These are phyloP conservation scores for Apostichopus californicus DNA, from an alignment of 35 echinoderm and acorn worm genomes.

Conservation along the genomic window DNA sequence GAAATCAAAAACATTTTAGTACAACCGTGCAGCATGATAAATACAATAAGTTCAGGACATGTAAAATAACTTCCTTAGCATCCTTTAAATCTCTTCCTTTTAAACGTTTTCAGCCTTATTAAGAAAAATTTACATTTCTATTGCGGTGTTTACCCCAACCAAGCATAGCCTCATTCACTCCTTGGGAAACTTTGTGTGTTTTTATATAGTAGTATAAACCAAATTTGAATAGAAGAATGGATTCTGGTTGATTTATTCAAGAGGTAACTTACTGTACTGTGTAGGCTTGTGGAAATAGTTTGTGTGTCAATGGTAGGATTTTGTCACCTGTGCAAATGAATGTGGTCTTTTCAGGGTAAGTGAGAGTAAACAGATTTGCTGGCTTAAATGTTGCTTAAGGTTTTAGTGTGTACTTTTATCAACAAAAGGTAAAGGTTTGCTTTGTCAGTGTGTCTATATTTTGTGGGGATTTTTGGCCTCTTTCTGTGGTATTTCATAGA, in stretches of 20 bases:
- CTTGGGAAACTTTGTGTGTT: no score
- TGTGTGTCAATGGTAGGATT: slow-evolving; percentile 4
- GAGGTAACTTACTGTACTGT: slow-evolving; percentile 5
- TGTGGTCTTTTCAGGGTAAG: not conserved
- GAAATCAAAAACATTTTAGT: no score
- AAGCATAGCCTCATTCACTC: not conserved
- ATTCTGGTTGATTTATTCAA: not conserved
- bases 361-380: slow-evolving; percentile 5
- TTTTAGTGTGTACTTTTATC: not conserved
- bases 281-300: not conserved
- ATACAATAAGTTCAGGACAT: no score
- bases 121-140: not conserved
- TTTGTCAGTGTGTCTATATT: not conserved
- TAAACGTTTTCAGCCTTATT: no score
- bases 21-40: no score
- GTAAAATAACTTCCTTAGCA: no score
- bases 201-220: not conserved
- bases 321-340: not conserved
- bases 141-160: not conserved
- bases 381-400: not conserved
- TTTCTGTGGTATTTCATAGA: not conserved
- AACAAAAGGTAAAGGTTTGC: not conserved
- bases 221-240: not conserved
- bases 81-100: no score
- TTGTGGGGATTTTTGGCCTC: not conserved